phyloP scores from a whole-genome alignment of 2,797 vertebrate species.

The Odontamblyopus rebecca region DNA sequence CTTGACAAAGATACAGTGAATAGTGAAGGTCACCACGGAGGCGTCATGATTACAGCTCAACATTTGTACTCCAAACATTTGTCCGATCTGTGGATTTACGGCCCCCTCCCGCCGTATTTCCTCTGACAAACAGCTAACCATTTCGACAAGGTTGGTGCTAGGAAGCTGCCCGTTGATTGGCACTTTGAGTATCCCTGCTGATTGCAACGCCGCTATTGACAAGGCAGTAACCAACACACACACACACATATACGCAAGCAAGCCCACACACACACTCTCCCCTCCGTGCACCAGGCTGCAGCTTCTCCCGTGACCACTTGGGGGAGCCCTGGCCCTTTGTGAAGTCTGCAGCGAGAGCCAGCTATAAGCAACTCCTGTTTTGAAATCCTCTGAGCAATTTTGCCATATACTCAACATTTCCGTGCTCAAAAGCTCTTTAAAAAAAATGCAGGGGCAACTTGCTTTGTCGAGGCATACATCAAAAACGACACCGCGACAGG shows the following conservation, averaged over 20 bases:
- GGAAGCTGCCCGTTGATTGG: slow-evolving; percentile 45
- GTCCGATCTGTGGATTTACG: background rate
- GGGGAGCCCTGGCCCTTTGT: slow-evolving; percentile 81
- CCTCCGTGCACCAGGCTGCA: slow-evolving; percentile 38
- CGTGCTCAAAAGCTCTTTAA: slow-evolving; percentile 49
- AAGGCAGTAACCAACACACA: slow-evolving; percentile 35
- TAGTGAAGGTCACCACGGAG: slow-evolving; percentile 48
- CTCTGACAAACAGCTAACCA: background rate
- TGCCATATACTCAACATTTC: slow-evolving; percentile 65
- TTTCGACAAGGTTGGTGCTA: slow-evolving; percentile 9
- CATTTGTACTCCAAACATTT: background rate
- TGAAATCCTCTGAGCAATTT: slow-evolving; percentile 68
- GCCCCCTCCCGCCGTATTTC: background rate
- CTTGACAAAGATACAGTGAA: slow-evolving; percentile 19
- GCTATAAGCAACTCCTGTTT: slow-evolving; percentile 61
- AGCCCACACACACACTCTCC: too few relatives aligned
- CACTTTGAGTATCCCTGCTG: slow-evolving; percentile 59
- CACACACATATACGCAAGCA: slow-evolving; percentile 14
- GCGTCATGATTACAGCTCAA: slow-evolving; percentile 14
- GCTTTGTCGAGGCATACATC: slow-evolving; percentile 21
- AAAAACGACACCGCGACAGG: background rate
- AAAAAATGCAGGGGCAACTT: slow-evolving; percentile 20
- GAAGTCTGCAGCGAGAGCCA: slow-evolving; percentile 3
- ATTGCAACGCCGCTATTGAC: slow-evolving; percentile 58
- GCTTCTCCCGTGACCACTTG: slow-evolving; percentile 71